phyloP scores from a whole-genome alignment of 2,888 invertebrate genomes.

The Formica aserva region DNA sequence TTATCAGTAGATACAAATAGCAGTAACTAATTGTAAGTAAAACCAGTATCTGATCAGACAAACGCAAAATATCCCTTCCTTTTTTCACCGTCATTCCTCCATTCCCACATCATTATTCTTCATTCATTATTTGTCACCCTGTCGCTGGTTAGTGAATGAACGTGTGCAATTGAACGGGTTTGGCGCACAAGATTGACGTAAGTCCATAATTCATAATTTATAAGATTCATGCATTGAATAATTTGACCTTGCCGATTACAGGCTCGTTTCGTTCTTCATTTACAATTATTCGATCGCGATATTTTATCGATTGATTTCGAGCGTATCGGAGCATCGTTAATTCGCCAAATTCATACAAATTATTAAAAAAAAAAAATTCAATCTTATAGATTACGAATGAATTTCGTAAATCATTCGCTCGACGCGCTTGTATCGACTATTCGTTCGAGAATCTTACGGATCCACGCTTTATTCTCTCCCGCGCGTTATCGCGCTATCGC shows the following conservation, averaged over 20 bases:
- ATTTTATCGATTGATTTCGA: neutral
- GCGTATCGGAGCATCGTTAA: neutral
- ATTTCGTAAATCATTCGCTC: neutral
- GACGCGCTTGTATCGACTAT: neutral
- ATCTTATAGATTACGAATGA: neutral
- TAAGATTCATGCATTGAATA: neutral
- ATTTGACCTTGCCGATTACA: neutral
- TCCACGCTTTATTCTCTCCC: neutral
- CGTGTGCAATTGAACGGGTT: neutral
- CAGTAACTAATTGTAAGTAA: too few species aligned
- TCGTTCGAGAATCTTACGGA: neutral
- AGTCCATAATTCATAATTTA: neutral
- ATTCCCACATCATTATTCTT: slow-evolving; percentile 14
- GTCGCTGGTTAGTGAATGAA: neutral
- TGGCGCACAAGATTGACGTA: neutral
- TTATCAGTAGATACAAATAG: neutral
- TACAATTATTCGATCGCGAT: neutral
- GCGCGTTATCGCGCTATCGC: neutral
- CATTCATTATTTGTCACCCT: neutral
- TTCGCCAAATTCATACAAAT: neutral
- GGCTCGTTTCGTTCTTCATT: neutral
- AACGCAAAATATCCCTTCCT: neutral
- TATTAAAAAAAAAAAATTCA: neutral
- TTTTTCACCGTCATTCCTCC: neutral
- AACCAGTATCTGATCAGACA: neutral